These are phyloP conservation scores for Catostomus latipinnis DNA, from an alignment of 2,797 vertebrate genomes.

Conservation along the genomic window DNA sequence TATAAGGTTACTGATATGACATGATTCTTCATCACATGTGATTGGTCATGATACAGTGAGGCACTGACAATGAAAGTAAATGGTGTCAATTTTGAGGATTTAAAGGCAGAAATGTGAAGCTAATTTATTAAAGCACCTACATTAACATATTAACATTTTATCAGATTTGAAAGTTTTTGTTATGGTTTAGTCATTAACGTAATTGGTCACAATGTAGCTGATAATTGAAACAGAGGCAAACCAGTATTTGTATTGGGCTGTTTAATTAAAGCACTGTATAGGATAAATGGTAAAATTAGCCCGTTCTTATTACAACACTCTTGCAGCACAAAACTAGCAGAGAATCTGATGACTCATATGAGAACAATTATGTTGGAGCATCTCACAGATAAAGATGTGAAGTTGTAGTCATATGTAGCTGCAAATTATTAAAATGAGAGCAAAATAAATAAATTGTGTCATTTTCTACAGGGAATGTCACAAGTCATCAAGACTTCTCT, in stretches of 20 bases:
- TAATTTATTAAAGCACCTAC: too few species aligned
- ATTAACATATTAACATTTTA: not conserved
- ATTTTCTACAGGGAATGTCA: constrained; percentile 14
- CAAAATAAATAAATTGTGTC: not conserved
- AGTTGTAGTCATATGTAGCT: constrained; percentile 10
- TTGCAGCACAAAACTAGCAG: constrained; percentile 1
- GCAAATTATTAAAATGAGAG: constrained; percentile 25
- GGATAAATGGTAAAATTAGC: constrained; percentile 26
- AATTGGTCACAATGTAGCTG: constrained; percentile 12
- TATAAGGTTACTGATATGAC: too few species aligned
- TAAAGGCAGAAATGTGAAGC: too few species aligned
- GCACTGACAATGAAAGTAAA: too few species aligned
- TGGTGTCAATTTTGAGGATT: too few species aligned
- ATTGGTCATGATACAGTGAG: too few species aligned
- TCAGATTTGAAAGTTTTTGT: not conserved
- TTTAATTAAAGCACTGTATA: constrained; percentile 26
- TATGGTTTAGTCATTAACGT: constrained; percentile 17
- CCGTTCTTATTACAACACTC: not conserved
- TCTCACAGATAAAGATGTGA: constrained; percentile 22
- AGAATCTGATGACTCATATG: constrained; percentile 32
- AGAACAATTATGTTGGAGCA: constrained; percentile 30
- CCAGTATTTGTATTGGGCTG: not conserved
- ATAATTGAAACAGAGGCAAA: constrained; percentile 21
- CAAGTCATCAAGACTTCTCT: constrained; percentile 16
- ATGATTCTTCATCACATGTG: too few species aligned